These are phyloP conservation scores for Dermatophagoides farinae DNA, from an alignment of 1,140 invertebrate genomes.

Conservation along the genomic window DNA sequence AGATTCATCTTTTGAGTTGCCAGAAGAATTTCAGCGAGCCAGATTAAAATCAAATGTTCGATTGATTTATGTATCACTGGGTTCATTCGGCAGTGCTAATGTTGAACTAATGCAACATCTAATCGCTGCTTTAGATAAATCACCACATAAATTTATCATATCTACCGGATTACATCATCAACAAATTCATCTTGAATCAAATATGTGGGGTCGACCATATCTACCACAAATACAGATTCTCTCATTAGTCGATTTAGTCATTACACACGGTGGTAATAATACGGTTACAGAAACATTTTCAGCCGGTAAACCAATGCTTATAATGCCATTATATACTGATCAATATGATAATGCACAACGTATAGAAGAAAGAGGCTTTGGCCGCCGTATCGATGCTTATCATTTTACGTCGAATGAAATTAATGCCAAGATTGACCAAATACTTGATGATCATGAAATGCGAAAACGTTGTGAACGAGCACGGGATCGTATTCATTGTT, in stretches of 20 bases:
- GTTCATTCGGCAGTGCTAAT: conserved; percentile 19
- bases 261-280: conserved; percentile 13
- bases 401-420: neutral
- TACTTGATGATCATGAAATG: too few species aligned
- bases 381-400: too few species aligned
- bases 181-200: conserved; percentile 11
- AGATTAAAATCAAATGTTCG: neutral
- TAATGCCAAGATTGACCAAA: neutral
- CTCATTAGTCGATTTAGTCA: conserved; percentile 11
- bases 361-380: too few species aligned
- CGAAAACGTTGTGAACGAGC: too few species aligned
- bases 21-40: neutral
- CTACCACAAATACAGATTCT: conserved; percentile 5
- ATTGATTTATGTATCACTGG: conserved; percentile 13
- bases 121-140: neutral
- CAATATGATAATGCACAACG: conserved; percentile 5
- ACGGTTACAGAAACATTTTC: neutral
- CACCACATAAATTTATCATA: neutral
- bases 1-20: conserved; percentile 1
- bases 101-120: neutral
- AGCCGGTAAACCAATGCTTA: neutral
- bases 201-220: conserved; percentile 11
- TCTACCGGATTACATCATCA: neutral
- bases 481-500: too few species aligned
- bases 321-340: conserved; percentile 11